These are phyloP conservation scores for Sarotherodon lohbergeri DNA, from an alignment of 2,113 vertebrate genomes.

Conservation along the genomic window DNA sequence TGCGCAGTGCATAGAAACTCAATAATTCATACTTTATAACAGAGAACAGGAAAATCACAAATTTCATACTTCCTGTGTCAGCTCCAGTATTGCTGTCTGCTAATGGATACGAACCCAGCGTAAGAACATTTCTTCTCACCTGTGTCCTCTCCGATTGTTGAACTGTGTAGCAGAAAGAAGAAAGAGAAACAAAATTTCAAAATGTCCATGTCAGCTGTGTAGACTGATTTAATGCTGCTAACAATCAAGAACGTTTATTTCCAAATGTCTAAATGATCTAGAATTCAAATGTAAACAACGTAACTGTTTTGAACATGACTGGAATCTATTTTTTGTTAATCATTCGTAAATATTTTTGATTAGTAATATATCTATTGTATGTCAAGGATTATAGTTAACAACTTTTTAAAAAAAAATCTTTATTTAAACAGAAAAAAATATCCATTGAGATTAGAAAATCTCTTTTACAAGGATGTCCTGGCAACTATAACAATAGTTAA, in stretches of 20 bases:
- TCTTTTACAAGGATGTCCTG: not conserved
- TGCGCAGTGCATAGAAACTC: slow-evolving; percentile 11
- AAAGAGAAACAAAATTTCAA: not conserved
- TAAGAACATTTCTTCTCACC: slow-evolving; percentile 49
- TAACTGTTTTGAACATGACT: not conserved
- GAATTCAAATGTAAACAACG: not conserved
- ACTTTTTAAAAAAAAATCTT: not conserved
- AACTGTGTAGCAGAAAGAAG: not conserved
- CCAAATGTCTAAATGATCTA: slow-evolving; percentile 1
- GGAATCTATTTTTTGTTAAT: not conserved
- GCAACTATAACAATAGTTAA: not conserved
- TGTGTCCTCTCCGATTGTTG: slow-evolving; percentile 52
- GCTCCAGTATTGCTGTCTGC: not conserved
- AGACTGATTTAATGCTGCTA: not conserved
- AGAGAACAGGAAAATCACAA: not conserved
- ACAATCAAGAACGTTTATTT: slow-evolving; percentile 15
- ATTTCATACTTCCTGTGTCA: not conserved
- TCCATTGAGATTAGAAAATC: not conserved
- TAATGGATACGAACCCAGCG: not conserved
- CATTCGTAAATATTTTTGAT: not conserved
- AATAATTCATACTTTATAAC: slow-evolving; percentile 12
- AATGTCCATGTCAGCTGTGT: slow-evolving; percentile 3
- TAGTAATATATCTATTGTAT: not conserved
- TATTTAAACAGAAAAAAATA: not conserved
- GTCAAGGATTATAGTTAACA: not conserved